Conservation (phyloP, 1,140 invertebrate species). For the Diuraphis noxia region DNA sequence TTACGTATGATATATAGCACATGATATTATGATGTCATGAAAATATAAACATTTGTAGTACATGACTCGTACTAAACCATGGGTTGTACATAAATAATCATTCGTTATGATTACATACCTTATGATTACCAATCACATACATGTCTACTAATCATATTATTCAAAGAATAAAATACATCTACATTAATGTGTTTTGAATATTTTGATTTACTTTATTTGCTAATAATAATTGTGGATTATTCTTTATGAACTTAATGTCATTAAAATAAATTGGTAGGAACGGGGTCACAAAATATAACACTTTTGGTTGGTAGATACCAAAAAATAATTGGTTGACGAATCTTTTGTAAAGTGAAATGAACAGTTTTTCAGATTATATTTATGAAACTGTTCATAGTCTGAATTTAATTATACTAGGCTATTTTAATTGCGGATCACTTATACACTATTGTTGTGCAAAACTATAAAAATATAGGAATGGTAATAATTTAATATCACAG, state of each 20-base stretch:
- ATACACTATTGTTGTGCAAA: not conserved
- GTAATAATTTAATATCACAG: not conserved
- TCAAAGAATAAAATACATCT: not conserved
- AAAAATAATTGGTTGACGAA: not conserved
- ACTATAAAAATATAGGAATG: not conserved
- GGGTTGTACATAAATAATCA: not conserved
- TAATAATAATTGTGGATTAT: not conserved
- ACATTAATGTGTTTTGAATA: not conserved
- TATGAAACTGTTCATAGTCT: not conserved
- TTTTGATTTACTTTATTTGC: not conserved
- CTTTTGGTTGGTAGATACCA: not conserved
- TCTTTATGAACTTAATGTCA: not conserved
- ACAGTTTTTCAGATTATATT: not conserved
- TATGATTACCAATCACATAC: not conserved
- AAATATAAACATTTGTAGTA: not conserved
- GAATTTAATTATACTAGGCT: not conserved
- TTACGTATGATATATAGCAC: too few relatives aligned
- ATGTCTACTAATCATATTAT: not conserved
- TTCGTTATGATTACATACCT: not conserved
- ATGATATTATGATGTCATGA: not conserved
- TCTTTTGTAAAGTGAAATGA: not conserved
- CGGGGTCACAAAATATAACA: not conserved
- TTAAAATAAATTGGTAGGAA: not conserved
- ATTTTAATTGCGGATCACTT: not conserved
- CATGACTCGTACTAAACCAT: not conserved